Percentiles rank a stretch among this genome's conserved stretches.
Evolutionary conservation across 1,140 invertebrate species (phyloP).

Genomic region (Leptinotarsa texana): DNA sequence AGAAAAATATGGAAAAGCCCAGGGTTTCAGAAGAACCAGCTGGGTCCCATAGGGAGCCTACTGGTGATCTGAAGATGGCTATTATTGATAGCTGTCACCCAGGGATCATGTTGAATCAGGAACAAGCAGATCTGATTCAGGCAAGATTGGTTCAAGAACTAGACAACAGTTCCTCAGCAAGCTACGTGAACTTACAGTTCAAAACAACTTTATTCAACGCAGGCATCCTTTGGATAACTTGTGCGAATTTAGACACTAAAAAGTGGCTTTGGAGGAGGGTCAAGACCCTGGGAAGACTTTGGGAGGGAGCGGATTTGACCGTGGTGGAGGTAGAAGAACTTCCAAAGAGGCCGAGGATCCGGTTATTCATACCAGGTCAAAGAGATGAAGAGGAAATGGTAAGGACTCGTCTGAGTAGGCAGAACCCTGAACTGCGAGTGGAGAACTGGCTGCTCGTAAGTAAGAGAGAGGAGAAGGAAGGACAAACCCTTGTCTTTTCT

Average conservation of each 20-base stretch:
- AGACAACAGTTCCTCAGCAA: neutral
- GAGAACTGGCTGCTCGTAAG: too few relatives aligned
- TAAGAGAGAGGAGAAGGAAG: too few relatives aligned
- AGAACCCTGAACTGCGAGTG: too few relatives aligned
- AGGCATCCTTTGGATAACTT: neutral
- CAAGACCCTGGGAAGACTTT: neutral
- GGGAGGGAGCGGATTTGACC: constrained; percentile 4
- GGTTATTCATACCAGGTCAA: neutral
- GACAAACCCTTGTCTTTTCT: too few relatives aligned
- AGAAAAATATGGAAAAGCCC: neutral
- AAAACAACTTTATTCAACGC: neutral
- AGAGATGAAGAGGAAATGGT: neutral
- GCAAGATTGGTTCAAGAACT: neutral
- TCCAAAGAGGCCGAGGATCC: neutral
- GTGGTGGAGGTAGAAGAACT: neutral
- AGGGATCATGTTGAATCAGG: constrained; percentile 4
- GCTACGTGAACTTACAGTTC: neutral
- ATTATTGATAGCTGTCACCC: constrained; percentile 1
- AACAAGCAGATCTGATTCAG: constrained; percentile 11
- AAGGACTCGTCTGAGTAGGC: neutral
- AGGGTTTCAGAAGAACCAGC: neutral
- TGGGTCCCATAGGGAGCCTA: neutral
- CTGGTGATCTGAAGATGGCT: neutral
- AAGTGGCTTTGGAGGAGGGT: neutral
- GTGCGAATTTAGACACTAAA: neutral